These are phyloP conservation scores for Triplophysa tibetana DNA, from an alignment of 2,113 vertebrate species.

Conservation along the genomic window DNA sequence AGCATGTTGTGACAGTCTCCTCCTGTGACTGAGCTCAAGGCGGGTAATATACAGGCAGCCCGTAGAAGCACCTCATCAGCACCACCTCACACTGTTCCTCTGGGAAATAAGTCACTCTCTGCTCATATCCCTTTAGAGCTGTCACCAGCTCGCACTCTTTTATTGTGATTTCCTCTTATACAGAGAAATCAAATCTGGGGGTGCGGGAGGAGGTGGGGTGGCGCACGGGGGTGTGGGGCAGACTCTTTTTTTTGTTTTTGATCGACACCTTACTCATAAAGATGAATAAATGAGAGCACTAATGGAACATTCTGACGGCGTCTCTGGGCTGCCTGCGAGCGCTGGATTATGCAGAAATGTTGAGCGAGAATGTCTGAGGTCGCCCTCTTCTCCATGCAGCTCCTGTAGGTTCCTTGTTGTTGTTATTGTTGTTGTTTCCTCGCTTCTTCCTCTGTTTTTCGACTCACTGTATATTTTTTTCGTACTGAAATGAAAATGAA, in stretches of 20 bases:
- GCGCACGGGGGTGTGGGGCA: not conserved
- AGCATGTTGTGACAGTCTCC: constrained; percentile 57
- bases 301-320: constrained; percentile 64
- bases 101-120: constrained; percentile 72
- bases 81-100: constrained; percentile 55
- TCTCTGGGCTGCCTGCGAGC: constrained; percentile 56
- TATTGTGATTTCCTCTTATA: constrained; percentile 65
- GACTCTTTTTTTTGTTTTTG: constrained; percentile 53
- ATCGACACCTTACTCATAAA: constrained; percentile 64
- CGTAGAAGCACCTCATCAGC: constrained; percentile 59
- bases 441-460: constrained; percentile 15
- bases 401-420: constrained; percentile 13
- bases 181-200: constrained; percentile 65
- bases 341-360: constrained; percentile 62
- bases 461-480: constrained; percentile 26
- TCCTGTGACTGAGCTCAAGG: constrained; percentile 52
- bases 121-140: constrained; percentile 56
- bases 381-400: constrained; percentile 23
- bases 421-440: constrained; percentile 57
- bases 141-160: constrained; percentile 53
- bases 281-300: constrained; percentile 63
- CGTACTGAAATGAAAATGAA: constrained; percentile 17
- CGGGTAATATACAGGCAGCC: constrained; percentile 37
- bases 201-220: constrained; percentile 36
- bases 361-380: constrained; percentile 50